phyloP scores from a whole-genome alignment of 2,888 invertebrate genomes.

The Muscina levida region DNA sequence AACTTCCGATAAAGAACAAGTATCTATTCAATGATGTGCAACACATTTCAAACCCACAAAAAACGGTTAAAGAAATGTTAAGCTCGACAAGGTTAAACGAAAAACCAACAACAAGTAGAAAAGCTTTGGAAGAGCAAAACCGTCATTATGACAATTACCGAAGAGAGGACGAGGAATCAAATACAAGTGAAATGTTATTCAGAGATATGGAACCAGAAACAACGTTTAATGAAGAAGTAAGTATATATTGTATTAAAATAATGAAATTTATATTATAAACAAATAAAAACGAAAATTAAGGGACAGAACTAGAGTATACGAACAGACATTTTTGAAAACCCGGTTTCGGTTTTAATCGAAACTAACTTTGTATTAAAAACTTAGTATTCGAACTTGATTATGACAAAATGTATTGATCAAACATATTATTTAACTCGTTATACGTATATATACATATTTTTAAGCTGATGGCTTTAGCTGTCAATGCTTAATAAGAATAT shows the following conservation, averaged over 20 bases:
- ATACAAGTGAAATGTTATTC: conserved; percentile 68
- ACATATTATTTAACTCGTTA: too few species aligned
- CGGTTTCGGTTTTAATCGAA: too few species aligned
- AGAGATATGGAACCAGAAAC: conserved; percentile 73
- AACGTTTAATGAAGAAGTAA: conserved; percentile 74
- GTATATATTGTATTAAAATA: too few species aligned
- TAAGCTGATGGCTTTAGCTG: too few species aligned
- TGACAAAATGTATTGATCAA: too few species aligned
- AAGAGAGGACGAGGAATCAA: neutral
- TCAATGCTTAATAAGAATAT: too few species aligned
- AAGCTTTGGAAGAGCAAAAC: conserved; percentile 28
- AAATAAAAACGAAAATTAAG: too few species aligned
- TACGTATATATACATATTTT: too few species aligned
- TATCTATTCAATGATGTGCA: conserved; percentile 60
- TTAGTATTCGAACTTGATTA: too few species aligned
- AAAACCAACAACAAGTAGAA: conserved; percentile 32
- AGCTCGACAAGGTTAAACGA: conserved; percentile 75
- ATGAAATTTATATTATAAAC: neutral
- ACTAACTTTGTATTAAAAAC: too few species aligned
- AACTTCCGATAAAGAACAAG: conserved; percentile 7
- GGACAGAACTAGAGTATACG: too few species aligned
- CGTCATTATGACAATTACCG: conserved; percentile 9
- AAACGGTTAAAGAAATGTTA: conserved; percentile 73
- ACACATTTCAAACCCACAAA: conserved; percentile 63
- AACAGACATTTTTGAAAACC: too few species aligned